Evolutionary conservation across 2,888 invertebrate species (phyloP).

Genomic region (Corythucha ciliata): DNA sequence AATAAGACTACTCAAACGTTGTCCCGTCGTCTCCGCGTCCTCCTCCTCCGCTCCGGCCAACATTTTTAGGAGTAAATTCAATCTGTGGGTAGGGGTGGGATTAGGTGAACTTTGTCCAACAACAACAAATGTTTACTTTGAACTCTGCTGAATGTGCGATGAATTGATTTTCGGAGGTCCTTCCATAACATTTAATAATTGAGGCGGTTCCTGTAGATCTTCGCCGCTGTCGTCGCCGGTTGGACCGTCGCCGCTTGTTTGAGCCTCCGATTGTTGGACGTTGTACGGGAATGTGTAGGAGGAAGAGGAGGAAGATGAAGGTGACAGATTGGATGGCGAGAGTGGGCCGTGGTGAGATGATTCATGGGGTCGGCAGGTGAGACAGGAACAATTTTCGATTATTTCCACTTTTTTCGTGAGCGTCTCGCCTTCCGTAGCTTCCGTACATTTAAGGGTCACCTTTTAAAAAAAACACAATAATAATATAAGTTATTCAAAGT

Average conservation of each 20-base stretch:
- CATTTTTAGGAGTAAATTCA: conserved; percentile 27
- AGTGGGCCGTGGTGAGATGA: too few species aligned
- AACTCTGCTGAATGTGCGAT: background rate
- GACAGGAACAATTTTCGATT: conserved; percentile 57
- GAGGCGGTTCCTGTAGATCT: conserved; percentile 16
- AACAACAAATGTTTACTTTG: too few species aligned
- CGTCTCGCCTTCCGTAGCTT: conserved; percentile 40
- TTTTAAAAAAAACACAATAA: conserved; percentile 38
- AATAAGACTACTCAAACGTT: conserved; percentile 18
- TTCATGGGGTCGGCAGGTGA: conserved; percentile 42
- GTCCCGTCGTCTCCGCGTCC: conserved; percentile 20
- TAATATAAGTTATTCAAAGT: too few species aligned
- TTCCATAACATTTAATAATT: conserved; percentile 22
- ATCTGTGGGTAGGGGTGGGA: conserved; percentile 2
- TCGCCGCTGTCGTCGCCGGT: too few species aligned
- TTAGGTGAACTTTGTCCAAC: too few species aligned
- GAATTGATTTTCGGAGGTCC: conserved; percentile 8
- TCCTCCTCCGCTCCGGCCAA: conserved; percentile 26
- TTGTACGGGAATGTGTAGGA: too few species aligned
- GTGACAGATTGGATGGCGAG: too few species aligned
- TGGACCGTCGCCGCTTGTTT: too few species aligned
- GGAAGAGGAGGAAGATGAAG: too few species aligned
- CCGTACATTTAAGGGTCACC: conserved; percentile 53
- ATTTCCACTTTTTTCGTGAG: conserved; percentile 54
- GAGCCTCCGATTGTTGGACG: too few species aligned